A percentile compares a stretch with the other conserved stretches of the same genome.
These are phyloP conservation scores for Diaphora mendica DNA, from an alignment of 2,888 invertebrate species.

Conservation along the genomic window DNA sequence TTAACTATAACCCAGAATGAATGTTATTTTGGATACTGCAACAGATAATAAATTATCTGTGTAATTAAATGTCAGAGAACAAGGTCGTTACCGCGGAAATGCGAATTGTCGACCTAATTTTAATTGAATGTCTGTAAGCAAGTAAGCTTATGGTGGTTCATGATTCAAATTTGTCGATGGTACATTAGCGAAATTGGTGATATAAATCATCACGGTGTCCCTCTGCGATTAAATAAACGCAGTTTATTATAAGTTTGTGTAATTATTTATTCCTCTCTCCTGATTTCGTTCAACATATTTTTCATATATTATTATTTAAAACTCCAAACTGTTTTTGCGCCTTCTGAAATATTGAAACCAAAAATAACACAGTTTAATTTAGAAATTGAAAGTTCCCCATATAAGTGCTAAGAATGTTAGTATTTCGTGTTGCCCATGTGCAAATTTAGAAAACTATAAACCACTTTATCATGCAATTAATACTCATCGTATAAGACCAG, in stretches of 20 bases:
- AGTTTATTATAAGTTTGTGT: neutral
- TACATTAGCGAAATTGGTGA: no score
- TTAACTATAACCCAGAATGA: no score
- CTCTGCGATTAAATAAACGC: no score
- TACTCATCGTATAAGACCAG: neutral
- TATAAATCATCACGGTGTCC: no score
- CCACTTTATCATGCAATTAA: neutral
- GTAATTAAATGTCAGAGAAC: no score
- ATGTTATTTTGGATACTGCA: no score
- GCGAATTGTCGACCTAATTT: no score
- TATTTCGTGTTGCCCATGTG: slow-evolving; percentile 30
- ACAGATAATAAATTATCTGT: no score
- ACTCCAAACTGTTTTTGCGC: slow-evolving; percentile 43
- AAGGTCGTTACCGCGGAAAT: no score
- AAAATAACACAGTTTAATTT: slow-evolving; percentile 16
- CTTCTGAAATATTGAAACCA: slow-evolving; percentile 43
- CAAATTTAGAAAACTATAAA: slow-evolving; percentile 30
- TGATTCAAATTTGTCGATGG: no score
- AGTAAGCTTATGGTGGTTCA: no score
- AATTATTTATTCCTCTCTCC: neutral
- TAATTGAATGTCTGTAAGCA: no score
- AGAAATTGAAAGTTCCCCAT: neutral
- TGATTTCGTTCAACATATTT: neutral
- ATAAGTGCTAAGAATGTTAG: neutral
- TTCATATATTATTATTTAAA: slow-evolving; percentile 24